A percentile compares a stretch with the other conserved stretches of the same genome.
These are phyloP conservation scores for Lota lota DNA, from an alignment of 2,113 vertebrate genomes.

Conservation along the genomic window DNA sequence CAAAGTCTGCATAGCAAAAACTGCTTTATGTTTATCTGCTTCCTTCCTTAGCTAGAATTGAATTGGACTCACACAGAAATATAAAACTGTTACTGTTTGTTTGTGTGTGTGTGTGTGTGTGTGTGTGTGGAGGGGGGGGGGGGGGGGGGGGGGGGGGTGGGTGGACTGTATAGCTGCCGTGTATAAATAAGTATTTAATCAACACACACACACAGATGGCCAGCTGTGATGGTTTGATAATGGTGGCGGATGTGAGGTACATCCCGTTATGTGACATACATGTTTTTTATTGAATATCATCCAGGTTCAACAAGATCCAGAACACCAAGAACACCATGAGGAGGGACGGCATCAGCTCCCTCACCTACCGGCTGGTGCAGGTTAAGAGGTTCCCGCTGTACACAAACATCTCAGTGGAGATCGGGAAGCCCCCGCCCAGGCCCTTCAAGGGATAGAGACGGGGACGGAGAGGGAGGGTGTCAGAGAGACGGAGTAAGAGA, in stretches of 20 bases:
- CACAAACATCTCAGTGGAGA: conserved; percentile 97
- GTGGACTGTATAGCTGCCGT: too few relatives aligned
- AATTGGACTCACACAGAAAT: too few relatives aligned
- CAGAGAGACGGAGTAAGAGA: conserved; percentile 3
- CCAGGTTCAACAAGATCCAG: conserved; percentile 97
- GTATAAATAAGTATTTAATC: too few relatives aligned
- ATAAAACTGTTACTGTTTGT: too few relatives aligned
- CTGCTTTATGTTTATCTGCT: too few relatives aligned
- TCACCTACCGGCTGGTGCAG: conserved; percentile 87
- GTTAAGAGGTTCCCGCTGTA: conserved; percentile 87
- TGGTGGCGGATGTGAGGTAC: not conserved
- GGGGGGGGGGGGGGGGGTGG: too few relatives aligned
- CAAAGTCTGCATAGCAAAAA: not conserved
- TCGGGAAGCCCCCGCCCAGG: conserved; percentile 87
- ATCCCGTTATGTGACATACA: not conserved
- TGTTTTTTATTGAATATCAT: conserved; percentile 5
- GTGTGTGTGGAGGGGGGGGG: too few relatives aligned
- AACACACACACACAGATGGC: too few relatives aligned
- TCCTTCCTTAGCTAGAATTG: too few relatives aligned
- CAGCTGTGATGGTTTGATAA: too few relatives aligned
- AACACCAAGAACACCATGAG: conserved; percentile 99
- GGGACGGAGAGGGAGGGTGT: not conserved
- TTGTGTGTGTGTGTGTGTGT: too few relatives aligned
- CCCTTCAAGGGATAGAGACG: conserved; percentile 78
- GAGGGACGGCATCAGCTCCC: conserved; percentile 91